Conservation (phyloP, 2,797 vertebrate species). For the Pristis pectinata region DNA sequence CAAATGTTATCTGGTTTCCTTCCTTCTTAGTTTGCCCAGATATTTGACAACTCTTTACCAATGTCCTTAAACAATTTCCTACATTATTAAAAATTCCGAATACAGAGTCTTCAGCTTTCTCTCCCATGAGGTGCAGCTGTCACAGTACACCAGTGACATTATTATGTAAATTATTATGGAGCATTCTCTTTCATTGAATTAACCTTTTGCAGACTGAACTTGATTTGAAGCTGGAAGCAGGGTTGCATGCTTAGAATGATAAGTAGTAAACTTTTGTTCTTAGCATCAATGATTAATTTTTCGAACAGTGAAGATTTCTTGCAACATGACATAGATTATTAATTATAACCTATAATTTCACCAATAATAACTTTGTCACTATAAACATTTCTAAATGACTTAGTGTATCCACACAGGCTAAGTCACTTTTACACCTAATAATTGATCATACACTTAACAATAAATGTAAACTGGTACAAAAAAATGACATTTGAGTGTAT, state of each 20-base stretch:
- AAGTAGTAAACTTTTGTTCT: slow-evolving; percentile 32
- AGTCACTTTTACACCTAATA: slow-evolving; percentile 13
- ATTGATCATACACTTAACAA: slow-evolving; percentile 10
- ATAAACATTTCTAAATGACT: slow-evolving; percentile 19
- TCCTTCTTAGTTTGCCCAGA: neutral
- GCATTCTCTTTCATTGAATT: slow-evolving; percentile 35
- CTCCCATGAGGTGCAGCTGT: slow-evolving; percentile 36
- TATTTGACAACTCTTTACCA: slow-evolving; percentile 23
- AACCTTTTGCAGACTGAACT: slow-evolving; percentile 37
- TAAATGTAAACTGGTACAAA: neutral
- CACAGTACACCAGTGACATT: slow-evolving; percentile 37
- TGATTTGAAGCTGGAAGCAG: slow-evolving; percentile 29
- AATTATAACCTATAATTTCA: slow-evolving; percentile 1
- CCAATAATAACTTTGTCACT: slow-evolving; percentile 7
- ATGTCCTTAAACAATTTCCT: slow-evolving; percentile 33
- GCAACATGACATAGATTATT: neutral
- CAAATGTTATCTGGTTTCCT: neutral
- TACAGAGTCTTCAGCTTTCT: slow-evolving; percentile 31
- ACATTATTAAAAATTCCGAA: slow-evolving; percentile 36
- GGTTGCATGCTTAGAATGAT: slow-evolving; percentile 23
- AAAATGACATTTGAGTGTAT: neutral
- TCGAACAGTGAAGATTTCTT: neutral
- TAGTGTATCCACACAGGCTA: neutral
- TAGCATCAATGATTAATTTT: slow-evolving; percentile 20
- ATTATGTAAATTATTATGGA: slow-evolving; percentile 38